phyloP scores from a whole-genome alignment of 2,113 vertebrate species.

The Calonectris borealis region DNA sequence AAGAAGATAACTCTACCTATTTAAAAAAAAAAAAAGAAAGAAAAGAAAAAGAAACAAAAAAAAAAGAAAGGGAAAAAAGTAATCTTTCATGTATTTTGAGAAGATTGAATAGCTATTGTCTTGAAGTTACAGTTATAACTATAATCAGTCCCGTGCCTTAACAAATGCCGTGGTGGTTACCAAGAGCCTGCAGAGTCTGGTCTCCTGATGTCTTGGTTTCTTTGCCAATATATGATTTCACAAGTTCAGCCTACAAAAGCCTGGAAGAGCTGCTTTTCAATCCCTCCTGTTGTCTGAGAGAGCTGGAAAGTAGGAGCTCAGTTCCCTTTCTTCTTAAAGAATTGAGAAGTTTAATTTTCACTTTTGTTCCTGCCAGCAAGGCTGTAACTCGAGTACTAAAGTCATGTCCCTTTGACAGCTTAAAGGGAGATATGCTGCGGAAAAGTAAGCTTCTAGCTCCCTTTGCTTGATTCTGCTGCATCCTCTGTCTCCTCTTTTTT shows the following conservation, averaged over 20 bases:
- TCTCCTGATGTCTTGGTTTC: slow-evolving; percentile 55
- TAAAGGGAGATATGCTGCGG: background rate
- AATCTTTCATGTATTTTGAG: background rate
- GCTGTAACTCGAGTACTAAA: slow-evolving; percentile 11
- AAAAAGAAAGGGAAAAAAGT: background rate
- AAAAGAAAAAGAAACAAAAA: rapidly evolving
- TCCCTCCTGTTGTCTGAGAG: slow-evolving; percentile 28
- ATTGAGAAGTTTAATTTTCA: slow-evolving; percentile 25
- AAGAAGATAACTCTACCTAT: background rate
- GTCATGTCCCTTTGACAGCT: background rate
- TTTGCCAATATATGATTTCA: slow-evolving; percentile 60
- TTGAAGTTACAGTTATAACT: background rate
- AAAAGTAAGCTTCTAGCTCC: background rate
- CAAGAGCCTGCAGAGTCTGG: slow-evolving; percentile 48
- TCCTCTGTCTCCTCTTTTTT: background rate
- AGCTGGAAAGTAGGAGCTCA: background rate
- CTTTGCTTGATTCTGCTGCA: background rate
- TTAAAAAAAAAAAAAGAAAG: background rate
- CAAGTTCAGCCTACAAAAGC: slow-evolving; percentile 50
- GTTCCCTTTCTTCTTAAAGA: slow-evolving; percentile 30
- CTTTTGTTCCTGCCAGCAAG: slow-evolving; percentile 42
- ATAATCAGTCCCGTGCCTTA: slow-evolving; percentile 33
- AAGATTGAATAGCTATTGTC: slow-evolving; percentile 47
- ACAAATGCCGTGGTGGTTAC: background rate
- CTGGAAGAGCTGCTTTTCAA: slow-evolving; percentile 42